Evolutionary conservation across 2,113 vertebrate genomes (phyloP), one percentile per base, ranked within the genome.

Genomic region (Cyrtonyx montezumae): DNA sequence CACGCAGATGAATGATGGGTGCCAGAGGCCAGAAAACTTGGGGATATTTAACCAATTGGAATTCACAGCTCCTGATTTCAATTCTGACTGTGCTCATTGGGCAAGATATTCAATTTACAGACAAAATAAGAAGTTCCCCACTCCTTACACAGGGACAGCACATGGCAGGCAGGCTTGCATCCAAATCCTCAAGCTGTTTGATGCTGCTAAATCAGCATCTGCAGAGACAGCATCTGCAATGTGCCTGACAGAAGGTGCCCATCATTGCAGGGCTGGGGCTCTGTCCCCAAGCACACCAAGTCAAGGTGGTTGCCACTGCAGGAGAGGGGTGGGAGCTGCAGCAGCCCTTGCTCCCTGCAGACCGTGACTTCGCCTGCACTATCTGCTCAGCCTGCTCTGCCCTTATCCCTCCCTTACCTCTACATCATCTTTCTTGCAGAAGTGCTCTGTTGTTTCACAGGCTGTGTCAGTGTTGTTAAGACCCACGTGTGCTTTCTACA

Each of bases 221-320:
- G n/a, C n/a, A 79, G 74, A 79, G 45, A 36, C 6, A 42, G 40
- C 14, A 62, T 51, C 87, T 84, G 37, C 22, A 93, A 70, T 28
- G 37, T 26, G 36, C 58, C 61, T 73, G 45, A 59, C 55, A 70
- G 59, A 82, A 87, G 34, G 34, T 42, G 86, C 32, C 51, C 46
- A 45, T 46, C 49, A 55, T 26, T 48, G 49, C 1, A 0, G 48
- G 34, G 26, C 14, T 5, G 0, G 18, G 40, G 11, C 9, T 40
- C 62, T 36, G 7, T 20, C 45, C 42, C 0, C 0, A 19, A 20
- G 5, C 0, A 1, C 28, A 32, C 3, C 0, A 2, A 79, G 26
- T 13, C 37, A 22, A 20, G 32, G 48, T 15, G 75, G 14, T 85
- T 61, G 36, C 4, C 6, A 0, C 9, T 2, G 5, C 21, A 20